phyloP scores from a whole-genome alignment of 2,797 vertebrate genomes.

The Lutjanus argentimaculatus region DNA sequence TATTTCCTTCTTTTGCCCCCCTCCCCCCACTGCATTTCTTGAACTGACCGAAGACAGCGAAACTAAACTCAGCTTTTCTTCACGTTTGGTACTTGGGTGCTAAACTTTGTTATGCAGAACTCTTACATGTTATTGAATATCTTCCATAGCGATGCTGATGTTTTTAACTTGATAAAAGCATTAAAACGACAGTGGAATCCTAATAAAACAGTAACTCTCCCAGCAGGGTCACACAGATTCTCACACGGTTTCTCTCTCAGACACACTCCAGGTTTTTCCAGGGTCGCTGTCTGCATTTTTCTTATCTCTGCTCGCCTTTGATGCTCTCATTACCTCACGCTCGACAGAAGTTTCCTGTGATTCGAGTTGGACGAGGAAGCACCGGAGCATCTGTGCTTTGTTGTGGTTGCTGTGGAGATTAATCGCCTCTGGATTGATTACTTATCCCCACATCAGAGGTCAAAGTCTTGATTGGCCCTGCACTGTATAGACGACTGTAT shows the following conservation, averaged over 20 bases:
- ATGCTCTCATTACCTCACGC: constrained; percentile 53
- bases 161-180: neutral
- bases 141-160: neutral
- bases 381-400: constrained; percentile 35
- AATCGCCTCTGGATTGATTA: constrained; percentile 4
- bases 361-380: constrained; percentile 14
- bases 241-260: neutral
- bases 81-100: neutral
- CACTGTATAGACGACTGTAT: neutral
- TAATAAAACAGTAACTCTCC: neutral
- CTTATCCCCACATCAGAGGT: constrained; percentile 28
- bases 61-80: neutral
- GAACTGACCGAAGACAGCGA: too few relatives aligned
- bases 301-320: constrained; percentile 51
- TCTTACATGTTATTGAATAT: neutral
- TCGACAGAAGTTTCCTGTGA: constrained; percentile 36
- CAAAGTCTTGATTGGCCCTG: neutral
- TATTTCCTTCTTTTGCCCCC: too few relatives aligned
- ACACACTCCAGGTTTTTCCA: constrained; percentile 39
- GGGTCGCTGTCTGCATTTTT: neutral
- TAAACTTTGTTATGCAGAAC: neutral
- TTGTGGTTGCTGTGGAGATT: neutral
- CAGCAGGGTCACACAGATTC: neutral
- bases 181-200: neutral
- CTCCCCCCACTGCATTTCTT: too few relatives aligned